phyloP scores from a whole-genome alignment of 2,113 vertebrate genomes.

The Centropristis striata region DNA sequence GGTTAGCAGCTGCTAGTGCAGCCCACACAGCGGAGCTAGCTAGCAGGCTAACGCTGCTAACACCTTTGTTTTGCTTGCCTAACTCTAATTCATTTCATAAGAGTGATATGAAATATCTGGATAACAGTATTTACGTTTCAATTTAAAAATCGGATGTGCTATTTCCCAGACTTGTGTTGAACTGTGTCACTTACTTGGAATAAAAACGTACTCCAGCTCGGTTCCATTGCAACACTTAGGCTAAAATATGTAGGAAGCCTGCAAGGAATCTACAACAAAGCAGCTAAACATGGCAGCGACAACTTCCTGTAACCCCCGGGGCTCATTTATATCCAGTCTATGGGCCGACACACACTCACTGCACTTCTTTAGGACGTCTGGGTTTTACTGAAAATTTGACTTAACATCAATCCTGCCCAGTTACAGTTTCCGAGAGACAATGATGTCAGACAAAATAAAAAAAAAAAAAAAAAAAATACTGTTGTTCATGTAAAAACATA shows the following conservation, averaged over 20 bases:
- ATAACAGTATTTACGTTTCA: neutral
- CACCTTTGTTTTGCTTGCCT: slow-evolving; percentile 82
- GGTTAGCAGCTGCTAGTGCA: slow-evolving; percentile 52
- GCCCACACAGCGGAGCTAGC: slow-evolving; percentile 59
- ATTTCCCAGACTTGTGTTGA: neutral
- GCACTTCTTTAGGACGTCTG: no score
- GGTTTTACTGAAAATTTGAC: no score
- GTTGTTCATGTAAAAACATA: no score
- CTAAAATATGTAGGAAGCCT: slow-evolving; percentile 86
- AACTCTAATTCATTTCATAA: slow-evolving; percentile 68
- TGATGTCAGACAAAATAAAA: no score
- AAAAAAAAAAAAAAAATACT: no score
- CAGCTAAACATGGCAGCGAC: slow-evolving; percentile 90
- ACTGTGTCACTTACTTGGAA: slow-evolving; percentile 87
- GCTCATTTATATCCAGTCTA: no score
- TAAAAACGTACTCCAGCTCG: slow-evolving; percentile 93
- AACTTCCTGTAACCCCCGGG: slow-evolving; percentile 89
- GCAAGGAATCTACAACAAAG: slow-evolving; percentile 91
- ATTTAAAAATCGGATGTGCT: neutral
- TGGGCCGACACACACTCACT: no score
- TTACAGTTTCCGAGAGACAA: no score
- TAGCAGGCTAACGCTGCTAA: slow-evolving; percentile 74
- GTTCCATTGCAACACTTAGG: slow-evolving; percentile 88
- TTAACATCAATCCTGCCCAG: no score
- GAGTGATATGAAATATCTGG: slow-evolving; percentile 34